Conservation (phyloP, 64 coral and sea anemone genomes). For the Acropora tenuis region DNA sequence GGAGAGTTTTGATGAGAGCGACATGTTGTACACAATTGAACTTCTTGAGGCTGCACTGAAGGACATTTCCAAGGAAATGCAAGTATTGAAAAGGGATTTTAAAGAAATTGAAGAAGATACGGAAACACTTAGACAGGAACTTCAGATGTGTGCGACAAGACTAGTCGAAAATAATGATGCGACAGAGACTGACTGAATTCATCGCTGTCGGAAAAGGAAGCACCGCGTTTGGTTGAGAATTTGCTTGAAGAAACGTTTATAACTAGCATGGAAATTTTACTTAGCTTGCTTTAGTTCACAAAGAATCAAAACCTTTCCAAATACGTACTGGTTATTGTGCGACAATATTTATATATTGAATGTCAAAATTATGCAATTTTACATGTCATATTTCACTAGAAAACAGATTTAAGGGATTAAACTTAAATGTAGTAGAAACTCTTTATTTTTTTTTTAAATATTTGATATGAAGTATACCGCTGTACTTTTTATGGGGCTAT, state of each 20-base stretch:
- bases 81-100: background rate
- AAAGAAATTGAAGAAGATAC: conserved; percentile 7
- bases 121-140: background rate
- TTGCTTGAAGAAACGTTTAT: too few species aligned
- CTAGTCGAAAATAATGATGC: background rate
- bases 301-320: background rate
- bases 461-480: too few species aligned
- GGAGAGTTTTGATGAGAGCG: conserved; percentile 18
- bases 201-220: background rate
- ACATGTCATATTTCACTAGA: background rate
- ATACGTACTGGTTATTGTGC: background rate
- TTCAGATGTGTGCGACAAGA: background rate
- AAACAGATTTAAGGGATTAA: background rate
- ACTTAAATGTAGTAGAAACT: background rate
- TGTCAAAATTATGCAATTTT: background rate
- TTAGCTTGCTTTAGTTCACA: background rate
- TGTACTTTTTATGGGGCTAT: too few species aligned
- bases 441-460: too few species aligned
- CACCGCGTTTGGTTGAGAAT: background rate
- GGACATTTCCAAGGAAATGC: background rate
- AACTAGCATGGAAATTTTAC: too few species aligned
- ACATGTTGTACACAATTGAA: conserved; percentile 25
- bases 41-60: background rate
- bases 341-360: background rate
- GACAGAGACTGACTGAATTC: background rate